Evolutionary conservation across 1,140 invertebrate genomes (phyloP).

Genomic region (Apolygus lucorum): DNA sequence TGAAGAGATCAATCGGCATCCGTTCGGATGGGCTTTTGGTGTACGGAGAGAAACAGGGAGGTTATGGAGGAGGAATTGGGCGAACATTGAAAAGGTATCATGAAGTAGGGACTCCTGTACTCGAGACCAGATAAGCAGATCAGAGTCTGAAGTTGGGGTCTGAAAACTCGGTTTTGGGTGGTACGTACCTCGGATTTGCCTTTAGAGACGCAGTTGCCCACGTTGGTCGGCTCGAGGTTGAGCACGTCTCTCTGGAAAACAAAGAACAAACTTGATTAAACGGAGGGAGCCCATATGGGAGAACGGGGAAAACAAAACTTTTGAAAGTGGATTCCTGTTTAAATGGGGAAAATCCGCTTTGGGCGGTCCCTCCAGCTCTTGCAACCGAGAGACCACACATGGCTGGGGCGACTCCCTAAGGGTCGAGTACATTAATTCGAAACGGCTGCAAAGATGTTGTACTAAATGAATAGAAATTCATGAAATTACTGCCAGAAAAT

Average conservation of each 20-base stretch:
- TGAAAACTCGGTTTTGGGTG: background rate
- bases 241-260: constrained; percentile 60
- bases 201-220: constrained; percentile 69
- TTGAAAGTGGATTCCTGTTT: constrained; percentile 3
- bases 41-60: background rate
- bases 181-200: constrained; percentile 70
- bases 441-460: no score
- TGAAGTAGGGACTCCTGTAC: background rate
- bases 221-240: constrained; percentile 63
- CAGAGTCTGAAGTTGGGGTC: background rate
- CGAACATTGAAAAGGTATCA: background rate
- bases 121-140: background rate
- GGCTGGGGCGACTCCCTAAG: no score
- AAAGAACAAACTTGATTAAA: constrained; percentile 32
- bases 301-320: constrained; percentile 8
- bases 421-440: no score
- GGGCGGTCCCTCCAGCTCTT: background rate
- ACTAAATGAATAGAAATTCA: no score
- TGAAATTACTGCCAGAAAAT: no score
- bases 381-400: background rate
- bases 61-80: background rate
- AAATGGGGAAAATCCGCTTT: background rate
- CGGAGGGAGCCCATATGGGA: background rate
- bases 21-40: no score
- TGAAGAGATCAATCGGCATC: no score